Conservation (phyloP, 1,140 invertebrate genomes). For the Ctenoplectra terminalis region DNA sequence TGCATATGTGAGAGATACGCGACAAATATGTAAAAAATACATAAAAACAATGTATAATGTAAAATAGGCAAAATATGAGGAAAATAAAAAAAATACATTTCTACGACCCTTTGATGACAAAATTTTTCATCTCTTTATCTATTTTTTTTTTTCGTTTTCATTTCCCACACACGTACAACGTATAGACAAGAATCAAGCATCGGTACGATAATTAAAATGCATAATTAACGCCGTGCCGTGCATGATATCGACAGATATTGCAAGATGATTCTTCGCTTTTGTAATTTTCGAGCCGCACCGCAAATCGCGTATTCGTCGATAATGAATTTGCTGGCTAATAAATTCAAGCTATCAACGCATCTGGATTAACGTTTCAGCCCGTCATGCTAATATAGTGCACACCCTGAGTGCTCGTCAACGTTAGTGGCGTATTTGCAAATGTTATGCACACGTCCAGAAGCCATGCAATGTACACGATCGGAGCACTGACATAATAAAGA, state of each 20-base stretch:
- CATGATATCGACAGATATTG: constrained; percentile 20
- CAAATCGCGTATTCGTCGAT: constrained; percentile 30
- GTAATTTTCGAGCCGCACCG: constrained; percentile 21
- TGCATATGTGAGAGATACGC: no score
- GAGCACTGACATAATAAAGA: constrained; percentile 48
- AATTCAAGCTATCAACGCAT: constrained; percentile 39
- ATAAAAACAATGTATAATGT: no score
- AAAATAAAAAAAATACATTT: no score
- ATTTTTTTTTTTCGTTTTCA: no score
- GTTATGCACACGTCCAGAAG: constrained; percentile 47
- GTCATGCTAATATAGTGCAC: constrained; percentile 40
- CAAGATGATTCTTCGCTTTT: not conserved
- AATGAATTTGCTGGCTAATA: constrained; percentile 53
- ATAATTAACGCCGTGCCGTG: not conserved
- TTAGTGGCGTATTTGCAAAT: constrained; percentile 46
- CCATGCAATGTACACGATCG: constrained; percentile 11
- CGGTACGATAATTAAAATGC: not conserved
- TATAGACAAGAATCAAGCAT: not conserved
- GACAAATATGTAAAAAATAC: no score
- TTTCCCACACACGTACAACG: not conserved
- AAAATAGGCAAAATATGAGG: no score
- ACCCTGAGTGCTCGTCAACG: constrained; percentile 26
- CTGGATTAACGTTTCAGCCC: constrained; percentile 44
- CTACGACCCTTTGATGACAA: not conserved
- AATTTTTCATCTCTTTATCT: no score